Base-by-base conservation (phyloP, 2,797 vertebrate species). In the Pyrocephalus nanus region DNA sequence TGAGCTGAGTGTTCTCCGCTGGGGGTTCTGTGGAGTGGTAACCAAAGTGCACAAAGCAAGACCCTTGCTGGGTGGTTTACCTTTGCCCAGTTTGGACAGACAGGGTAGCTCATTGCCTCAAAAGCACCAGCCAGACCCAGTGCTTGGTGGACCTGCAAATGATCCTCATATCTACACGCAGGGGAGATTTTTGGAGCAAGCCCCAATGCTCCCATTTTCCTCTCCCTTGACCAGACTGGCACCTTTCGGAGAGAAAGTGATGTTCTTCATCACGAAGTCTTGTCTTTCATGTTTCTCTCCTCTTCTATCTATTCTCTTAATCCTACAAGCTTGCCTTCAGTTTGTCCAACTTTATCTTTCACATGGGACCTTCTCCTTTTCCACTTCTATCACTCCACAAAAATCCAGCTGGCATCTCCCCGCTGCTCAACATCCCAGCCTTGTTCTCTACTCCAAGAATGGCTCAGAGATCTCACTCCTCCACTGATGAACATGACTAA, bases 1-100 rank as follows among this genome's bases (percentile, higher is more conserved):
- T 0, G 0, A 60, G 29, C 19, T 40, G 61, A 9, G 29, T 36
- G 42, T 75, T 77, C 66, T 58, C 34, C 15, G 4, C 9, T 11
- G 57, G 20, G 79, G 14, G 16, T 11, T 80, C 74, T 50, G 14
- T 54, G 71, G 57, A 84, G 6, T 0, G 0, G 27, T 4, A 55
- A n/a, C 19, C 19, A 40, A 76, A 79, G 47, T 1, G 19, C 45
- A 20, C 9, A 71, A 72, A 50, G 11, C n/a, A 30, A 9, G 15
- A 45, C n/a, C 27, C 16, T 47, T 34, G 7, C 14, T 43, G 65
- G 43, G 15, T 67, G 74, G 29, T 48, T 60, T 65, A 15, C 48
- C 18, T 77, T 69, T 42, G 21, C 16, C 57, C 30, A 18, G 8
- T 17, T 43, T 53, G 77, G 25, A 38, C 30, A 50, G 9, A 12